Conservation (phyloP, 2,113 vertebrate genomes). For the Gorsachius goisagi region DNA sequence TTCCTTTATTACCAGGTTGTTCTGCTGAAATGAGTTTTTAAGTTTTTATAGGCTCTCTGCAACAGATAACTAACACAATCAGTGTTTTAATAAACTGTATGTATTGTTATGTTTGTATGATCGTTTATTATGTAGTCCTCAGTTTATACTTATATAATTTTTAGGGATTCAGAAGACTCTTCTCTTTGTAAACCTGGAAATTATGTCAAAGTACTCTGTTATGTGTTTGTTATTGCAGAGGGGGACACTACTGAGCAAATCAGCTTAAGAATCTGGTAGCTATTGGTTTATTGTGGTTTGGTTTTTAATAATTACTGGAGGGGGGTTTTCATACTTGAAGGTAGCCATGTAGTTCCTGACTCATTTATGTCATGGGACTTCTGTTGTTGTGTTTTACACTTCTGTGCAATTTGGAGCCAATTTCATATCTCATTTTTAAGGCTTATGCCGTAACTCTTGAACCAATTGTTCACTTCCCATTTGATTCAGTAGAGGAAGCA, state of each 20-base stretch:
- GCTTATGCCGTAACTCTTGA: background rate
- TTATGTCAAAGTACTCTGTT: background rate
- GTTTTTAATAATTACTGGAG: background rate
- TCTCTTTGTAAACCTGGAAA: background rate
- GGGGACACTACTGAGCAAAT: background rate
- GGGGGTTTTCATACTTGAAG: background rate
- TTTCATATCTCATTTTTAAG: background rate
- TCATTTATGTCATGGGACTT: background rate
- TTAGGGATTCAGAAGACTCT: background rate
- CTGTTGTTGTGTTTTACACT: background rate
- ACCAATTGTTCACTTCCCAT: accelerated
- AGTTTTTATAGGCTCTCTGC: background rate
- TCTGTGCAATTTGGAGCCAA: background rate
- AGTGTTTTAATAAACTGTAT: background rate
- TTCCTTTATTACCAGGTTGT: background rate
- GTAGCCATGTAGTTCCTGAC: background rate
- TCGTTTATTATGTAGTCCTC: background rate
- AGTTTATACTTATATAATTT: background rate
- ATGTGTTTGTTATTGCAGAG: background rate
- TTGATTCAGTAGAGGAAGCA: background rate
- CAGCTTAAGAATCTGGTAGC: background rate
- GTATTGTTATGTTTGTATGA: background rate
- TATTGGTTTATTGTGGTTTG: background rate
- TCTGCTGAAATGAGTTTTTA: background rate
- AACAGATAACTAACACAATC: background rate